Percentiles rank a stretch among this genome's conserved stretches.
phyloP scores from a whole-genome alignment of 2,113 vertebrate species.

The Laticauda laticaudata region DNA sequence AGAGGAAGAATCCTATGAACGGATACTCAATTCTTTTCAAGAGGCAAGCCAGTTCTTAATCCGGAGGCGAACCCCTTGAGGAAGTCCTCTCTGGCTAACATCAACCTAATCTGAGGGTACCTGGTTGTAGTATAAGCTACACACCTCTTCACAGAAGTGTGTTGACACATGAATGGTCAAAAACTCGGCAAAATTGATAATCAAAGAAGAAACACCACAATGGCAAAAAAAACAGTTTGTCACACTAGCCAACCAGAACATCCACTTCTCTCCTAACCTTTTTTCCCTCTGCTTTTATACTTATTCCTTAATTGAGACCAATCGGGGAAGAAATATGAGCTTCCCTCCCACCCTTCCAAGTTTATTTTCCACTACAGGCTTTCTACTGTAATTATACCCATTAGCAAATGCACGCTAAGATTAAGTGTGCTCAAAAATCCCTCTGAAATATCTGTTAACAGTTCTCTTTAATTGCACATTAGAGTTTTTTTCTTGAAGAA shows the following conservation, averaged over 20 bases:
- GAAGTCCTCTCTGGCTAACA: neutral
- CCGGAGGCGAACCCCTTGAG: neutral
- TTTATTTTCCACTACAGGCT: neutral
- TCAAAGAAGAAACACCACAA: neutral
- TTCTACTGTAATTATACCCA: neutral
- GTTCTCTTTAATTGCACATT: neutral
- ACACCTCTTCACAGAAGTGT: neutral
- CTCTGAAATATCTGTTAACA: neutral
- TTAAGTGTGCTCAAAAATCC: neutral
- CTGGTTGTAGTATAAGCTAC: neutral
- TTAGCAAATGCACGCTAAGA: neutral
- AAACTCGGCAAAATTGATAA: neutral
- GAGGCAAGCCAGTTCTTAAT: neutral
- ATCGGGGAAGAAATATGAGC: neutral
- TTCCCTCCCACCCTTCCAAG: neutral
- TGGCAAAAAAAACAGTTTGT: neutral
- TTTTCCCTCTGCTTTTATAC: neutral
- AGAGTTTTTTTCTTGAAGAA: neutral
- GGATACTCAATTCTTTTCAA: neutral
- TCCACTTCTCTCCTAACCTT: too few relatives aligned
- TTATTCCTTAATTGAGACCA: neutral
- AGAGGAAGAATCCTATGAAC: neutral
- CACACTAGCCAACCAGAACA: neutral
- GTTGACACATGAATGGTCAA: neutral
- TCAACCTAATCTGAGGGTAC: neutral